Evolutionary conservation across 64 coral and sea anemone species (phyloP).

Genomic region (Pachyseris speciosa): DNA sequence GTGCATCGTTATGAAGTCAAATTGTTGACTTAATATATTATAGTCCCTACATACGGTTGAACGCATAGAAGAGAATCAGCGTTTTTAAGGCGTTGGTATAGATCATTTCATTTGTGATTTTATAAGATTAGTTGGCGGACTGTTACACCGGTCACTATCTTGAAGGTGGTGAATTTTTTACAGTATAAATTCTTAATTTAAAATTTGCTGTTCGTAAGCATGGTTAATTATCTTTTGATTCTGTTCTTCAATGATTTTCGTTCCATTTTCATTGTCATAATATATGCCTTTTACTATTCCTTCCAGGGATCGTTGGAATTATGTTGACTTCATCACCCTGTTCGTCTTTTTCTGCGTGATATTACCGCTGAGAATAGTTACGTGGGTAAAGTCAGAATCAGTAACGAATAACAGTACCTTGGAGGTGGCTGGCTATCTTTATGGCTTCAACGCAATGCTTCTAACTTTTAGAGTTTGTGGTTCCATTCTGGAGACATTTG

Average conservation of each 20-base stretch:
- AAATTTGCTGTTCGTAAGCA: no score
- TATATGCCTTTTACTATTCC: background rate
- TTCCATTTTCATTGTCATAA: background rate
- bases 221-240: no score
- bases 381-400: background rate
- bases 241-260: background rate
- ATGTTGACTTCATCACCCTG: constrained; percentile 2
- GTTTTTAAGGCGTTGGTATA: no score
- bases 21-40: no score
- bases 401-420: constrained; percentile 20
- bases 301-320: constrained; percentile 57
- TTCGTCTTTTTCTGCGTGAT: constrained; percentile 3
- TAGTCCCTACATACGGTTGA: no score
- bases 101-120: no score
- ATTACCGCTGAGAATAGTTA: constrained; percentile 16
- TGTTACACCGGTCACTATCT: no score
- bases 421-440: constrained; percentile 17
- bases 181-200: no score
- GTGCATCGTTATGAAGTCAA: no score
- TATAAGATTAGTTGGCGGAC: no score
- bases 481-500: background rate
- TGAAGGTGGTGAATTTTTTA: no score
- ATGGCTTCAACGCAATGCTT: constrained; percentile 49
- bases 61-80: no score
- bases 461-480: constrained; percentile 43